These are phyloP conservation scores for Ancistrus triradiatus DNA, from an alignment of 2,113 vertebrate genomes.

Conservation along the genomic window DNA sequence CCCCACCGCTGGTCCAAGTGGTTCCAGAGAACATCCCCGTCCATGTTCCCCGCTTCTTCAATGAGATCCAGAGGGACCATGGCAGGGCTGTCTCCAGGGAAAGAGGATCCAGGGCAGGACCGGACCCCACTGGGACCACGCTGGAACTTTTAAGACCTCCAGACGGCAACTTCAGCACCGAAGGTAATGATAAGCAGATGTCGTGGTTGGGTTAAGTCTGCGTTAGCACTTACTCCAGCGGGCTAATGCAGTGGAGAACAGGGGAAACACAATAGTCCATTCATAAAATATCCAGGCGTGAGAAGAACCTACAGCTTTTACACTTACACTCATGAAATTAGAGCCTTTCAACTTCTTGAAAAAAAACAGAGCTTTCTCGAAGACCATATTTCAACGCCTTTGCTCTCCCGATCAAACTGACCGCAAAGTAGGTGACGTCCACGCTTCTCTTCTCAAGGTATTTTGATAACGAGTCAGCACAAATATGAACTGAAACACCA, in stretches of 20 bases:
- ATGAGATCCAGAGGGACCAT: slow-evolving; percentile 89
- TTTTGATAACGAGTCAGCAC: slow-evolving; percentile 14
- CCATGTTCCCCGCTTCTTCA: slow-evolving; percentile 78
- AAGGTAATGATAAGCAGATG: slow-evolving; percentile 69
- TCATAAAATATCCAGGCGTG: no score
- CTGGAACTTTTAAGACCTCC: slow-evolving; percentile 71
- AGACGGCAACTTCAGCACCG: slow-evolving; percentile 79
- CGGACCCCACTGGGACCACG: slow-evolving; percentile 66
- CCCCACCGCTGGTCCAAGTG: slow-evolving; percentile 90
- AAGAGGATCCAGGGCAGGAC: slow-evolving; percentile 70
- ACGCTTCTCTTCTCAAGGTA: slow-evolving; percentile 21
- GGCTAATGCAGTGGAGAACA: no score
- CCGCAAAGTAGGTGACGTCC: slow-evolving; percentile 46
- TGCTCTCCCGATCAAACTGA: slow-evolving; percentile 51
- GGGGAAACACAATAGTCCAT: no score
- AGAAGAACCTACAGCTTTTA: neutral
- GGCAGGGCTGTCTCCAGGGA: slow-evolving; percentile 69
- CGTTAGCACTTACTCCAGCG: no score
- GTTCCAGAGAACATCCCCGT: slow-evolving; percentile 91
- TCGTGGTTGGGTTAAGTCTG: neutral
- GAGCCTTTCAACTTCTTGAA: slow-evolving; percentile 31
- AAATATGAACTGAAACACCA: neutral
- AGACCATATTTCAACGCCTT: slow-evolving; percentile 48
- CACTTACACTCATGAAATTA: neutral
- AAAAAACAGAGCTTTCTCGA: slow-evolving; percentile 62